Evolutionary conservation across 2,797 vertebrate genomes (phyloP), one percentile per base, ranked within the genome.

Genomic region (Antennarius maculatus): DNA sequence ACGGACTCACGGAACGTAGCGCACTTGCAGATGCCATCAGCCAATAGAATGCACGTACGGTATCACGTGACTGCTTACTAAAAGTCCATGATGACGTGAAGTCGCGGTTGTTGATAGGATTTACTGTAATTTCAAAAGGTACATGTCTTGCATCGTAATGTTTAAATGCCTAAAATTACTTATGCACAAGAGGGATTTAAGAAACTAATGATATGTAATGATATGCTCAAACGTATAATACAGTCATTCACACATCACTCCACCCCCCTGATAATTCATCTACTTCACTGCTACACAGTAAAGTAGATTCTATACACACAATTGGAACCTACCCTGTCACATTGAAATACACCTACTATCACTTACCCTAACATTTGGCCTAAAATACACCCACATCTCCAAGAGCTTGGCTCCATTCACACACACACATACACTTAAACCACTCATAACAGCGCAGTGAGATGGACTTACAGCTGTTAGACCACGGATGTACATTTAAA

Each of bases 381-480:
- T 74, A 56, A 79, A 86, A 84, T 73, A 82, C 73, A 71, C 81
- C 68, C 74, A 86, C 83, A 78, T 49, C 63, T 84, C 49, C 18
- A 75, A 47, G 60, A 77, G 74, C 1, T 1, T 52, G 45, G 42
- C 54, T 81, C 66, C 84, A 71, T 69, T 58, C 54, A 45, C 4
- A 45, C 41, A 65, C 59, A 60, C 52, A 66, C 39, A 67, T 61
- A 69, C 67, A 66, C 61, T 65, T 34, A 58, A 49, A 31, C 54
- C 54, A 69, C 70, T 70, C 50, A 50, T 57, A 52, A 66, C 10
- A 61, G 55, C 7, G 13, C 51, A 80, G 74, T 52, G 47, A 69
- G 74, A 48, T 46, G 60, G 61, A 71, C 72, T 48, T 59, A 64
- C 53, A 48, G 39, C 60, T 27, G 55, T 37, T 69, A 5, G 29